Evolutionary conservation across 2,113 vertebrate species (phyloP), one percentile per base, ranked within the genome.

Genomic region (Nibea coibor): DNA sequence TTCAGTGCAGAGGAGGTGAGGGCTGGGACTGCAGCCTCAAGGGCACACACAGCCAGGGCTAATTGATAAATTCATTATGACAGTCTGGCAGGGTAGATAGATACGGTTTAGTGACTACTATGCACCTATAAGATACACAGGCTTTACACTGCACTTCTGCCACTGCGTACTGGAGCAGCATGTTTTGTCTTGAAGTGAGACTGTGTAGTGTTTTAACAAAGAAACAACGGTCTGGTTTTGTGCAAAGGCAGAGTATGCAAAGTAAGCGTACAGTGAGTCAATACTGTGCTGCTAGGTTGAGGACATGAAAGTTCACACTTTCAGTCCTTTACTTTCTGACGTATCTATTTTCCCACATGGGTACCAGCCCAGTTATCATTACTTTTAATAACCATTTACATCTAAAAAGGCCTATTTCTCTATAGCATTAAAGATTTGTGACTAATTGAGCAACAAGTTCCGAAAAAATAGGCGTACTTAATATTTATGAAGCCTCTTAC

Each of bases 51-150:
- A 77, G 82, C 50, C 84, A 35, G 31, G 63, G 76, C 81, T 90
- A 88, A 91, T 89, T 88, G 87, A 91, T 90, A 91, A 86, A 91
- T 91, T 82, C 87, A 86, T 90, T 88, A 78, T 87, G 85, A 87
- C 79, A 82, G 81, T 83, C 85, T 90, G 83, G 81, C 83, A 78
- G 68, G 45, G 28, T 16, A 31, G 78, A 83, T 54, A 87, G 78
- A 84, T 89, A 82, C 82, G 75, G 22, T 78, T 78, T n/a, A 80
- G 79, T 72, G 51, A 72, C 87, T 20, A 77, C 57, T 73, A 72
- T 82, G 24, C 50, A 66, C 68, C 77, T 58, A 15, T 47, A 54
- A 43, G 39, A 53, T 42, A 53, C 39, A 72, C 31, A 64, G 59
- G n/a, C 54, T 72, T 24, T 6, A 4, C 63, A 78, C 39, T 69